Evolutionary conservation across 2,888 invertebrate genomes (phyloP).

Genomic region (Trissolcus japonicus): DNA sequence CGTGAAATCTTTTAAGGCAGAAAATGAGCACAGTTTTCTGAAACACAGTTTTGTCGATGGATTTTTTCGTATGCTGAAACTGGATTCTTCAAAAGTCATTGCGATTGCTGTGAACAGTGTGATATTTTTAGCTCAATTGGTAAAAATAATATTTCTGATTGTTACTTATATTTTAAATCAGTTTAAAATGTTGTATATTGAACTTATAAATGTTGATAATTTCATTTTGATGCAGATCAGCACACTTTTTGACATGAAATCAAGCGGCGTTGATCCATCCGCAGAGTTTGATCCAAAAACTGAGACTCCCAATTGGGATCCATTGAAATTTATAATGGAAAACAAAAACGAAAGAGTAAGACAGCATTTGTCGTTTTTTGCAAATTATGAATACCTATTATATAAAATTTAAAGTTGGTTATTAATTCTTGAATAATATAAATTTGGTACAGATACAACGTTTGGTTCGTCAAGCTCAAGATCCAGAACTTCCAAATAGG

Average conservation of each 20-base stretch:
- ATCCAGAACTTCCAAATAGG: slow-evolving; percentile 80
- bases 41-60: slow-evolving; percentile 74
- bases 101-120: slow-evolving; percentile 90
- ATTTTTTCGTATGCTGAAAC: slow-evolving; percentile 84
- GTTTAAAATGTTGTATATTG: neutral
- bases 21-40: slow-evolving; percentile 59
- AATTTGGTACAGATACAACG: slow-evolving; percentile 69
- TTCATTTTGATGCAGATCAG: slow-evolving; percentile 79
- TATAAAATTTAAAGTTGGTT: too few species aligned
- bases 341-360: slow-evolving; percentile 79
- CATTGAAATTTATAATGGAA: slow-evolving; percentile 81
- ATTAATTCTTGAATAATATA: neutral
- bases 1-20: slow-evolving; percentile 64
- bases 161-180: neutral
- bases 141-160: slow-evolving; percentile 68
- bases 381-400: neutral
- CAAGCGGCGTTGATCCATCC: slow-evolving; percentile 66
- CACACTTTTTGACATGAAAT: slow-evolving; percentile 77
- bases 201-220: neutral
- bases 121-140: slow-evolving; percentile 90
- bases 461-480: slow-evolving; percentile 80
- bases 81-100: slow-evolving; percentile 86
- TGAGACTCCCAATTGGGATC: slow-evolving; percentile 64
- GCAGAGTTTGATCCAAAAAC: slow-evolving; percentile 65
- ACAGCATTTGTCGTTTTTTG: too few species aligned